Conservation (phyloP, 2,888 invertebrate genomes). For the Pharmacophagus antenor region DNA sequence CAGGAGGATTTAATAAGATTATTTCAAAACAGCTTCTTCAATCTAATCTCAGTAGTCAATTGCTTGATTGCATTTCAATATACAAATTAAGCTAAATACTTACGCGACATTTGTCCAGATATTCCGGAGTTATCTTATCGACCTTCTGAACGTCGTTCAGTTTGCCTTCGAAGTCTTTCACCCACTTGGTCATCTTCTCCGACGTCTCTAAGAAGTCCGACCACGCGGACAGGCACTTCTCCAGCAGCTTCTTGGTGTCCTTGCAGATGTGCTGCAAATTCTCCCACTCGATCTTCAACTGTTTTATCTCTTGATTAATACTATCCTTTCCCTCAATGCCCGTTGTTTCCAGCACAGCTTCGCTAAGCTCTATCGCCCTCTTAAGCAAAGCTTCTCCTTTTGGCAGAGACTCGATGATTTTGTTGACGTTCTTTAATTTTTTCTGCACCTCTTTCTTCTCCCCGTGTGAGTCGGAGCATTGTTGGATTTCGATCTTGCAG, state of each 20-base stretch:
- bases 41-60: too few species aligned
- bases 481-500: constrained; percentile 89
- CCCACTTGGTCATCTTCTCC: constrained; percentile 87
- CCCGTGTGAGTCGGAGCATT: constrained; percentile 92
- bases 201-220: constrained; percentile 88
- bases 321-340: constrained; percentile 91
- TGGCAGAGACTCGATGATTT: constrained; percentile 84
- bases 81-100: too few species aligned
- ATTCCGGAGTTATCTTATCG: constrained; percentile 88
- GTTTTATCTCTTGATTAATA: constrained; percentile 90
- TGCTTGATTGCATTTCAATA: too few species aligned
- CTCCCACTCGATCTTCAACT: constrained; percentile 91
- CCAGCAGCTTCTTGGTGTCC: constrained; percentile 87
- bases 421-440: constrained; percentile 87
- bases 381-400: constrained; percentile 87
- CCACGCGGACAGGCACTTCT: constrained; percentile 90
- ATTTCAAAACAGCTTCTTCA: too few species aligned
- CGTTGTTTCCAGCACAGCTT: constrained; percentile 87
- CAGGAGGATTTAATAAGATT: too few species aligned
- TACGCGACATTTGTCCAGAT: constrained; percentile 87
- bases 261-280: constrained; percentile 87
- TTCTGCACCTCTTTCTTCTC: constrained; percentile 89
- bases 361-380: constrained; percentile 87
- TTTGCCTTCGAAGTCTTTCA: constrained; percentile 85
- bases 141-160: constrained; percentile 84